Evolutionary conservation across 2,797 vertebrate species (phyloP), one percentile per base, ranked within the genome.

Genomic region (Setipinna tenuifilis): DNA sequence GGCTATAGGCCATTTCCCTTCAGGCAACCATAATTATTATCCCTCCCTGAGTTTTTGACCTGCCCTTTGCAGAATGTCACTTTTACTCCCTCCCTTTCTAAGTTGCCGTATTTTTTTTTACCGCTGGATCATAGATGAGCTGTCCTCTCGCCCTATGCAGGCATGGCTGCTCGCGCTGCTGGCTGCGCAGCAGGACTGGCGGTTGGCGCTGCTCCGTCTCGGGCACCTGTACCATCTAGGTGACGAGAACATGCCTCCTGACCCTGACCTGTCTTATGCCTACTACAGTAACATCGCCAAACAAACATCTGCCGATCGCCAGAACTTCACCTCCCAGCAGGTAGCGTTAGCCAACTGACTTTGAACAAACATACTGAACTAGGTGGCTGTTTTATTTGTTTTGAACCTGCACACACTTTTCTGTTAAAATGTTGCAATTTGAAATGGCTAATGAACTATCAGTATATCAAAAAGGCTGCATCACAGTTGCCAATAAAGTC

Each of bases 211-310:
- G 19, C 89, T 96, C 61, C 94, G 89, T 25, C 94, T 96, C 0
- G 96, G 96, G 9, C 92, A 96, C 90, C 83, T 95, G 87, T 96
- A 97, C 85, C 94, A 91, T 81, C 80, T 86, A n/a, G 96, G 96
- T 35, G 91, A 92, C 23, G 89, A 89, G 17, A 92, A 91, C 6
- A 81, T 93, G 21, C 87, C 90, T 0, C 7, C 83, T 54, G 96
- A 97, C 61, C 86, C 83, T 28, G 93, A 95, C 86, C 89, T 96
- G 83, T 94, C 96, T 83, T 96, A 95, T 83, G 95, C 92, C 19
- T 97, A 97, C 87, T 97, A 97, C 87, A 90, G 93, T 87, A 96
- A 96, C 89, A 93, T 96, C 11, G 96, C 94, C 6, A 89, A 90
- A 83, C 95, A 96, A 90, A 96, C 96, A 17, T 89, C 85, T 46